A percentile compares a stretch with the other conserved stretches of the same genome.
phyloP scores from a whole-genome alignment of 1,140 invertebrate genomes.

The Drosophila navojoa region DNA sequence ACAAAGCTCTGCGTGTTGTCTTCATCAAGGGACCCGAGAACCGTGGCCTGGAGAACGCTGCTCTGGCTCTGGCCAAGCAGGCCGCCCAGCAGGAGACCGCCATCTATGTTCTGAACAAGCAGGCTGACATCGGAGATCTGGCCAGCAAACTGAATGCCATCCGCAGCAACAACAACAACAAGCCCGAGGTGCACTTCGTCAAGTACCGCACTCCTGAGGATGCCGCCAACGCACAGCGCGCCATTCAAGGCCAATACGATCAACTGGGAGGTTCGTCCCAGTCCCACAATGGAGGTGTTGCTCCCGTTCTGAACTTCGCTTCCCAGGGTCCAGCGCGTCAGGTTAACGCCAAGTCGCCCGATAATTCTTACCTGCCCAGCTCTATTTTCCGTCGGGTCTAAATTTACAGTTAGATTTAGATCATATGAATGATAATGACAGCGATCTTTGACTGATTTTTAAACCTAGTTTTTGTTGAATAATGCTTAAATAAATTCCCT shows the following conservation, averaged over 20 bases:
- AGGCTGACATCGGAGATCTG: conserved; percentile 68
- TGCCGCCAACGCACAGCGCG: conserved; percentile 68
- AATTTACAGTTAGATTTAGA: conserved; percentile 50
- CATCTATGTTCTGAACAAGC: conserved; percentile 77
- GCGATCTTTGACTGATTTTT: conserved; percentile 75
- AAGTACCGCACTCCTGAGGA: conserved; percentile 80
- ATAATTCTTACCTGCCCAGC: conserved; percentile 72
- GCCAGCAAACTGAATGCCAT: conserved; percentile 68
- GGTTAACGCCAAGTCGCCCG: conserved; percentile 56
- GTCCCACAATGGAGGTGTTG: conserved; percentile 70
- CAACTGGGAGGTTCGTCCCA: conserved; percentile 65
- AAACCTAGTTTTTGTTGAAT: conserved; percentile 78
- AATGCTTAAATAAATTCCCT: conserved; percentile 75
- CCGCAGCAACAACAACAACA: conserved; percentile 57
- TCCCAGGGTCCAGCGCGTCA: conserved; percentile 67
- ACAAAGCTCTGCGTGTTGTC: conserved; percentile 71
- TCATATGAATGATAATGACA: conserved; percentile 48
- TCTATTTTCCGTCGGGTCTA: conserved; percentile 79
- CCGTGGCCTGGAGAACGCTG: conserved; percentile 68
- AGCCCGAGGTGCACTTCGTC: conserved; percentile 79
- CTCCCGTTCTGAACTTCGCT: conserved; percentile 75
- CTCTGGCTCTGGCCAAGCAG: conserved; percentile 71
- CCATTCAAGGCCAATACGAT: conserved; percentile 77
- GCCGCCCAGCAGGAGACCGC: conserved; percentile 70
- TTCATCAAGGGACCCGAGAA: conserved; percentile 77